Evolutionary conservation across 2,888 invertebrate species (phyloP).

Genomic region (Epinotia ramella): DNA sequence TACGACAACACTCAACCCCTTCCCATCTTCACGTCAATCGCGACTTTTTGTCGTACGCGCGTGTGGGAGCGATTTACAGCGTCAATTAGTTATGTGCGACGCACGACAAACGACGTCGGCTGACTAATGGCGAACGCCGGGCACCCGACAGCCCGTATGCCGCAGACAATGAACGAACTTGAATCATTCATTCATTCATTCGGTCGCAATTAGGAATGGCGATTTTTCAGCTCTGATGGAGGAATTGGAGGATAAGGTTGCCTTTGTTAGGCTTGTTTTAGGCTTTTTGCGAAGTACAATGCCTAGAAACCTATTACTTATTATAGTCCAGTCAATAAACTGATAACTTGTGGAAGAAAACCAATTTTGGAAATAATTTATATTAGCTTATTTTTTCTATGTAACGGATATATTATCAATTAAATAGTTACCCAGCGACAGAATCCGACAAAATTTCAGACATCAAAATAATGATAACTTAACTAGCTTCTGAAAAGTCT

Average conservation of each 20-base stretch:
- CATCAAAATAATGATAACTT: too few relatives aligned
- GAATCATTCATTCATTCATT: constrained; percentile 71
- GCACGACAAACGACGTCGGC: constrained; percentile 73
- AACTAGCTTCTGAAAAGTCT: too few relatives aligned
- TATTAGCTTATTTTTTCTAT: too few relatives aligned
- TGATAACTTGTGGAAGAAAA: too few relatives aligned
- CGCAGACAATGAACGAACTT: constrained; percentile 70
- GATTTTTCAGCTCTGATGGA: constrained; percentile 50
- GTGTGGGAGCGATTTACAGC: constrained; percentile 75
- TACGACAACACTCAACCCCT: neutral
- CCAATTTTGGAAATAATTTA: too few relatives aligned
- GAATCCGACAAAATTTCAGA: too few relatives aligned
- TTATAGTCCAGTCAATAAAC: too few relatives aligned
- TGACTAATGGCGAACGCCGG: constrained; percentile 71
- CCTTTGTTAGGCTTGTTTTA: constrained; percentile 3
- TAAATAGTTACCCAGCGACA: too few relatives aligned
- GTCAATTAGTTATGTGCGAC: constrained; percentile 79
- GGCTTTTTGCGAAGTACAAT: constrained; percentile 3
- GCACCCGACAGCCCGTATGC: constrained; percentile 63
- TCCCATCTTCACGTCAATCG: constrained; percentile 5
- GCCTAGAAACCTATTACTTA: neutral
- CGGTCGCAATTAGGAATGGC: constrained; percentile 60
- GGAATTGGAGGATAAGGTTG: constrained; percentile 27
- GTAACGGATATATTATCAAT: too few relatives aligned
- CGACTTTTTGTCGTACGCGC: constrained; percentile 53